Conservation (phyloP, 2,888 invertebrate species). For the Cantharis rustica region DNA sequence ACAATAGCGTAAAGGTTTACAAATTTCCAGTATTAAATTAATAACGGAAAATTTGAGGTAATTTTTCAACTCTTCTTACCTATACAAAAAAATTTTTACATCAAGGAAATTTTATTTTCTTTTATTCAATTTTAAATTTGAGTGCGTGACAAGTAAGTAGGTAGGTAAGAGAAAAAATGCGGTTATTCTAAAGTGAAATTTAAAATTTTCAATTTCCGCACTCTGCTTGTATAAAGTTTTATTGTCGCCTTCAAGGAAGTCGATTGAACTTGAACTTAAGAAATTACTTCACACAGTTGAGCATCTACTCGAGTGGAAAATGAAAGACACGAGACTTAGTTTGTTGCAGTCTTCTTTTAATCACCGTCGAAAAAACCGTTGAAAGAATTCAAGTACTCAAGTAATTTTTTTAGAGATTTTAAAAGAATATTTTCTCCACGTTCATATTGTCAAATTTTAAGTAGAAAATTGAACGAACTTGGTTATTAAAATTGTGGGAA, state of each 20-base stretch:
- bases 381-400: background rate
- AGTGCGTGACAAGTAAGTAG: background rate
- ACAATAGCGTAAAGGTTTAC: background rate
- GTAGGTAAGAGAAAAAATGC: background rate
- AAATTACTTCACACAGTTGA: background rate
- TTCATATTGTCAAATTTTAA: background rate
- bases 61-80: background rate
- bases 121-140: background rate
- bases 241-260: background rate
- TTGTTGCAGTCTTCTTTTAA: background rate
- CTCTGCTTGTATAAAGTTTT: background rate
- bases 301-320: background rate
- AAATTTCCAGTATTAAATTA: background rate
- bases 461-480: background rate
- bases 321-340: background rate
- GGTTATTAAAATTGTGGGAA: background rate
- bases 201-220: background rate
- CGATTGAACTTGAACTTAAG: background rate
- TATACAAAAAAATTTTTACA: background rate
- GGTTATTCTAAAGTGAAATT: background rate
- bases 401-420: background rate
- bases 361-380: background rate
- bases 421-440: background rate
- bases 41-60: background rate
- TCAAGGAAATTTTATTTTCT: background rate